phyloP scores from a whole-genome alignment of 2,888 invertebrate species.

The Thelaira solivaga region DNA sequence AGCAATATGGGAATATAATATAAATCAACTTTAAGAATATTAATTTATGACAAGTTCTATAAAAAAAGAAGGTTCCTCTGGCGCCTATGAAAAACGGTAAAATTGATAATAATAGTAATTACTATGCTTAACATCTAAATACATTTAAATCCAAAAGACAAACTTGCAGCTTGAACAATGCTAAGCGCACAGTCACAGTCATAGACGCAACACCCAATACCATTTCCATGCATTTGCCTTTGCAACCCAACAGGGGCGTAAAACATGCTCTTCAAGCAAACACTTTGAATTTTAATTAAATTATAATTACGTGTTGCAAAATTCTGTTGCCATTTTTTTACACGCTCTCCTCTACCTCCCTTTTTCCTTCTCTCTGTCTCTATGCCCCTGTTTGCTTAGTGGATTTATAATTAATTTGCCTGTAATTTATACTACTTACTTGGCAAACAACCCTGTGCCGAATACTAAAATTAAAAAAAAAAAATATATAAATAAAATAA shows the following conservation, averaged over 20 bases:
- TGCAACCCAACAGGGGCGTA: slow-evolving; percentile 12
- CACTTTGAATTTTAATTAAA: slow-evolving; percentile 51
- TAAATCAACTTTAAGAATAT: no score
- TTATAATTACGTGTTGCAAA: slow-evolving; percentile 47
- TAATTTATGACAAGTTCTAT: no score
- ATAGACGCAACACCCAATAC: no score
- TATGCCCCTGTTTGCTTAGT: no score
- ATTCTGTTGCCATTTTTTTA: slow-evolving; percentile 15
- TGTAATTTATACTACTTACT: slow-evolving; percentile 48
- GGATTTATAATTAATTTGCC: slow-evolving; percentile 52
- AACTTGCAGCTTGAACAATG: slow-evolving; percentile 3
- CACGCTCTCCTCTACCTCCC: no score
- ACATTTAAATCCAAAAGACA: not conserved
- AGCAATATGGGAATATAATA: no score
- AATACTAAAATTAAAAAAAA: not conserved
- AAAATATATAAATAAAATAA: not conserved
- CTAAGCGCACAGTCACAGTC: not conserved
- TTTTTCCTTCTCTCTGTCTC: no score
- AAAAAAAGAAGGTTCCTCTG: not conserved
- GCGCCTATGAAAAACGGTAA: not conserved
- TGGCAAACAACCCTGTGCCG: slow-evolving; percentile 4
- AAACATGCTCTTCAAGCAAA: slow-evolving; percentile 32
- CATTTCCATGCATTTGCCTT: not conserved
- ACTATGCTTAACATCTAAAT: not conserved
- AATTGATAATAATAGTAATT: not conserved